Evolutionary conservation across 1,140 invertebrate species (phyloP), one percentile per base, ranked within the genome.

Genomic region (Drosophila burlai): DNA sequence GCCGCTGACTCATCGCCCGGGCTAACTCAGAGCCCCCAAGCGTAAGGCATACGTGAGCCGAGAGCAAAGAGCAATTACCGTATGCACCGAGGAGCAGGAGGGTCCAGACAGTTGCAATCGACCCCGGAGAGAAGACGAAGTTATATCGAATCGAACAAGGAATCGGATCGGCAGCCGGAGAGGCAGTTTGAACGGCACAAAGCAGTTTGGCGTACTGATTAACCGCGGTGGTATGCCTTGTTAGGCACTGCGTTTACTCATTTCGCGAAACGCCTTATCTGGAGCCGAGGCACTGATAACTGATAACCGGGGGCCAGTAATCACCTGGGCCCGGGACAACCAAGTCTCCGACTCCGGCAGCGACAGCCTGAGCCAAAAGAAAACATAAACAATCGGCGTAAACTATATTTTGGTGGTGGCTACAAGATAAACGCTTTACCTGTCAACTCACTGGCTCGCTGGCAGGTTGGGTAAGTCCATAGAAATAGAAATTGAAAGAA

Each of bases 251-350:
- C 68, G 78, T 84, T 89, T 87, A 87, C 85, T 89, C 84, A 84
- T 87, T 87, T 84, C 50, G 84, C 81, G 73, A 84, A 72, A 49
- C 74, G 45, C 54, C 73, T 87, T 87, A 87, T 87, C 84, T 84
- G 43, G 26, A 52, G 47, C 63, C 34, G 71, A 67, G 63, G 59
- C 55, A 50, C 68, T 78, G 76, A 59, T 63, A 59, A 63, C 59
- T 63, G 76, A 78, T 78, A 78, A 71, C 66, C 52, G 46, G 21
- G n/a, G 52, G 46, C 49, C 54, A 65, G 62, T 89, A 84, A 89
- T 89, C 84, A 75, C 73, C 77, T 81, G 67, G 24, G 67, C 45
- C 67, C 61, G 49, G 62, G 36, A 43, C 60, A 16, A 40, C 21
- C 36, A 57, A 55, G 52, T 10, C 31, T 36, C 46, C 62, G 62